Percentiles rank a stretch among this genome's conserved stretches.
Evolutionary conservation across 2,113 vertebrate species (phyloP).

Genomic region (Tenrec ecaudatus): DNA sequence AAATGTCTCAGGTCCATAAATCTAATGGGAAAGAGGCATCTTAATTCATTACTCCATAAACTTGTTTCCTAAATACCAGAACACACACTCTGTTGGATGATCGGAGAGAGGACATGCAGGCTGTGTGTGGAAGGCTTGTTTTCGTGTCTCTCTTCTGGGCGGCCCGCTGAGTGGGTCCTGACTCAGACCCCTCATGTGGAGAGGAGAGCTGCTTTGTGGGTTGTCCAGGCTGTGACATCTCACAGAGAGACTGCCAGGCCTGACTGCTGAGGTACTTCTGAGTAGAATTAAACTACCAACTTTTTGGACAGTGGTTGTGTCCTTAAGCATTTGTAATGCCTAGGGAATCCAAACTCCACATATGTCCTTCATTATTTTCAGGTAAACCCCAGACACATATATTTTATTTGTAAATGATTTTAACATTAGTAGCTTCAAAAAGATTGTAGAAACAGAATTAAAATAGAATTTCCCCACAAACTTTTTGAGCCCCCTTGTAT

Average conservation of each 20-base stretch:
- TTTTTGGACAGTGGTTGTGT: not conserved
- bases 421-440: no score
- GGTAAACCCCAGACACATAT: no score
- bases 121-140: not conserved
- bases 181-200: not conserved
- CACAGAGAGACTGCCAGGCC: not conserved
- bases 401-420: no score
- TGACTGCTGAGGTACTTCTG: no score
- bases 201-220: not conserved
- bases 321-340: not conserved
- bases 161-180: not conserved
- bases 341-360: no score
- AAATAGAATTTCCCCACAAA: no score
- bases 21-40: slow-evolving; percentile 38
- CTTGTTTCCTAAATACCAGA: slow-evolving; percentile 8
- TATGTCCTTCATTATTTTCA: no score
- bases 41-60: slow-evolving; percentile 1
- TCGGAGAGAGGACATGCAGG: slow-evolving; percentile 39
- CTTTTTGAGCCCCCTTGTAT: no score
- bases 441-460: no score
- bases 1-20: not conserved
- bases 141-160: not conserved
- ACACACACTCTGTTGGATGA: not conserved
- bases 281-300: not conserved
- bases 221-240: not conserved